Evolutionary conservation across 2,888 invertebrate genomes (phyloP).

Genomic region (Cephus runcator): DNA sequence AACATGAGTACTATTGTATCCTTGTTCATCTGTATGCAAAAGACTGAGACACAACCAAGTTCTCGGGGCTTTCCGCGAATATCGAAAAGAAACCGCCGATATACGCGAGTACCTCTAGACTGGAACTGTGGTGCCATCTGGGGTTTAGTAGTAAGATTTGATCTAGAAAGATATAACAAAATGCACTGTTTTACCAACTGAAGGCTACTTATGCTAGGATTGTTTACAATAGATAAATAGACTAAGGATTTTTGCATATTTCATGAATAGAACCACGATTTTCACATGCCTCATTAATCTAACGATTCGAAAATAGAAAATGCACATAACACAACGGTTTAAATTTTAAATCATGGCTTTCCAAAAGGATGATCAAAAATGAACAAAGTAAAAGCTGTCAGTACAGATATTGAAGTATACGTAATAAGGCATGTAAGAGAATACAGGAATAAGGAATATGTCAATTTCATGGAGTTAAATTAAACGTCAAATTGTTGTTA

Average conservation of each 20-base stretch:
- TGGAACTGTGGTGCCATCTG: background rate
- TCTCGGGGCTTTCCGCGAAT: too few species aligned
- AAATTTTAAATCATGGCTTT: too few species aligned
- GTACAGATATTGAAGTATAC: background rate
- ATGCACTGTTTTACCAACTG: background rate
- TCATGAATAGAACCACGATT: background rate
- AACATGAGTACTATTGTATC: too few species aligned
- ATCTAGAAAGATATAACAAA: background rate
- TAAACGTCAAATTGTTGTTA: background rate
- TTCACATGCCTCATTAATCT: background rate
- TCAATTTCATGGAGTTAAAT: background rate
- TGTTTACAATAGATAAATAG: background rate
- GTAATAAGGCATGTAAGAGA: background rate
- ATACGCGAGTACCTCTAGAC: background rate
- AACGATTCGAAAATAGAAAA: background rate
- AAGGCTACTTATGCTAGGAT: background rate
- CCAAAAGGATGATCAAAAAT: too few species aligned
- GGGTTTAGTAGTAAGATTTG: background rate
- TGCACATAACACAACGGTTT: too few species aligned
- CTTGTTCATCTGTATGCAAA: too few species aligned
- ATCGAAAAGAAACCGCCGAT: too few species aligned
- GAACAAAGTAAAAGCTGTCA: too few species aligned
- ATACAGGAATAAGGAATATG: background rate
- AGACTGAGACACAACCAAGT: too few species aligned
- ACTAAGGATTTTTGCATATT: background rate